These are phyloP conservation scores for Salarias fasciatus DNA, from an alignment of 2,797 vertebrate species.

Conservation along the genomic window DNA sequence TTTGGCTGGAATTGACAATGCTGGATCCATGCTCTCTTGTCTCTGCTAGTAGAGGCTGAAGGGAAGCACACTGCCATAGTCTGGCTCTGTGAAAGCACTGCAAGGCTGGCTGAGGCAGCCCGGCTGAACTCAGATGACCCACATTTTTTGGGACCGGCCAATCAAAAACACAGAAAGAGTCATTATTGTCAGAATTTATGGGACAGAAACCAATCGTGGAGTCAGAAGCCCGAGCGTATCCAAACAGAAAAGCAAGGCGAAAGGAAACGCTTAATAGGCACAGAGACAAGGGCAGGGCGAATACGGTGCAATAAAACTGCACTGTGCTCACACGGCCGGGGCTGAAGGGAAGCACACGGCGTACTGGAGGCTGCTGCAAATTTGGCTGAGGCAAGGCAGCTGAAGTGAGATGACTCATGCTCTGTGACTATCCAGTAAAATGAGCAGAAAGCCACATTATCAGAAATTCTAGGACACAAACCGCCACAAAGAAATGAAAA, in stretches of 20 bases:
- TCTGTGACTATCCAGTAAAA: constrained; percentile 81
- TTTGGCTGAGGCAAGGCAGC: constrained; percentile 73
- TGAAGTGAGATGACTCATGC: constrained; percentile 85
- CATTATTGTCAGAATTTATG: constrained; percentile 75
- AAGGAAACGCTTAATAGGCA: constrained; percentile 62
- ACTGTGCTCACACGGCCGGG: constrained; percentile 62
- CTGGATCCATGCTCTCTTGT: constrained; percentile 76
- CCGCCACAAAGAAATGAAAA: constrained; percentile 39
- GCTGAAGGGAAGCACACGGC: constrained; percentile 69
- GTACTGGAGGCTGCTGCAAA: constrained; percentile 75
- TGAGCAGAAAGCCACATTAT: constrained; percentile 72
- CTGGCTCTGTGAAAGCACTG: constrained; percentile 81
- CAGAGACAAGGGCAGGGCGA: constrained; percentile 53
- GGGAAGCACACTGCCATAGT: constrained; percentile 79
- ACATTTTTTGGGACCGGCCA: constrained; percentile 87
- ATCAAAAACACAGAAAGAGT: constrained; percentile 80
- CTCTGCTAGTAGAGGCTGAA: constrained; percentile 79
- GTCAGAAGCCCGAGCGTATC: constrained; percentile 51
- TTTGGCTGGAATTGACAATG: constrained; percentile 64
- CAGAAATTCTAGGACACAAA: constrained; percentile 51
- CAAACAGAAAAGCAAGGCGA: constrained; percentile 63
- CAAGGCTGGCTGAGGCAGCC: constrained; percentile 83
- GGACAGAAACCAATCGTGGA: constrained; percentile 60
- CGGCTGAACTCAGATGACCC: constrained; percentile 88
- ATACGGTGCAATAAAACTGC: constrained; percentile 52